Conservation (phyloP, 2,113 vertebrate genomes). For the Phaethon lepturus region DNA sequence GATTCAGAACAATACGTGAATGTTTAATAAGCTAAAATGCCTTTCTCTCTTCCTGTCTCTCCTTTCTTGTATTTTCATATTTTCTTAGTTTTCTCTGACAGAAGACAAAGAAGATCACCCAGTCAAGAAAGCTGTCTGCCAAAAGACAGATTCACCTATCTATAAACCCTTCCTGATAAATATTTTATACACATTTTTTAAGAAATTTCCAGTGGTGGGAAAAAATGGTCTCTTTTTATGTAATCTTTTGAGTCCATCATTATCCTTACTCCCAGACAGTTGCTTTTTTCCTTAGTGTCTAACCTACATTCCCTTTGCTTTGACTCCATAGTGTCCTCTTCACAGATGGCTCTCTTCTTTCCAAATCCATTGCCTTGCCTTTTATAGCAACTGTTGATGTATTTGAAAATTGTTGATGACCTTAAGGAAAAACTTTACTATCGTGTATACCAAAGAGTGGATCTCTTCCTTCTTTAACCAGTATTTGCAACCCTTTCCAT, state of each 20-base stretch:
- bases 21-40: neutral
- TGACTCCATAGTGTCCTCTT: neutral
- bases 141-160: neutral
- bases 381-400: neutral
- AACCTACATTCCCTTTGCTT: neutral
- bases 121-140: neutral
- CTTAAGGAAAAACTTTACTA: neutral
- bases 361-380: neutral
- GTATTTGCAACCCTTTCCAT: neutral
- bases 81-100: neutral
- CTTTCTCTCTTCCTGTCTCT: neutral
- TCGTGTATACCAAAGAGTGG: neutral
- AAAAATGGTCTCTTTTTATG: neutral
- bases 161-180: neutral
- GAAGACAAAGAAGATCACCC: neutral
- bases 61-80: neutral
- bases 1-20: neutral
- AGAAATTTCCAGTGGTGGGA: neutral
- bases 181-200: neutral
- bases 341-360: neutral
- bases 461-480: neutral
- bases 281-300: neutral
- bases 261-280: neutral
- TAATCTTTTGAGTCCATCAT: neutral
- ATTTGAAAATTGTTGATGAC: neutral